A percentile compares a stretch with the other conserved stretches of the same genome.
Evolutionary conservation across 2,797 vertebrate genomes (phyloP).

Genomic region (Eulemur albifrons): DNA sequence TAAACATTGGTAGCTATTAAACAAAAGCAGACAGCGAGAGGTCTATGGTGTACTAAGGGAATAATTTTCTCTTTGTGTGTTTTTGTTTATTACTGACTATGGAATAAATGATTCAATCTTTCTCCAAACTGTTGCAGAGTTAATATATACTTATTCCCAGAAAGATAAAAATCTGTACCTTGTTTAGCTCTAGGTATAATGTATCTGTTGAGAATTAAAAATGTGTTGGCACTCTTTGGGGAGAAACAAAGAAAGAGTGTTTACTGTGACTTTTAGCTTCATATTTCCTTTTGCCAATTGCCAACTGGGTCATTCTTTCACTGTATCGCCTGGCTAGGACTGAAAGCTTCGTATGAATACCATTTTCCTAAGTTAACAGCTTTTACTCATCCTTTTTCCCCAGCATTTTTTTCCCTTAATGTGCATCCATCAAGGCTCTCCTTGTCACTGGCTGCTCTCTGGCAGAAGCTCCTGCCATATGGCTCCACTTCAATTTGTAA

Average conservation of each 20-base stretch:
- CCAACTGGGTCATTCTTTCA: slow-evolving; percentile 46
- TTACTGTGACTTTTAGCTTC: slow-evolving; percentile 71
- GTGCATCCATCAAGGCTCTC: slow-evolving; percentile 4
- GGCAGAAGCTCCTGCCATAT: neutral
- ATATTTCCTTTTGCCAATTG: slow-evolving; percentile 53
- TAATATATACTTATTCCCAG: slow-evolving; percentile 50
- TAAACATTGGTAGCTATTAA: slow-evolving; percentile 70
- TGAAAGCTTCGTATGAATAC: slow-evolving; percentile 7
- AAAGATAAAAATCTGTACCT: slow-evolving; percentile 77
- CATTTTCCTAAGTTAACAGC: slow-evolving; percentile 16
- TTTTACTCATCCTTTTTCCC: neutral
- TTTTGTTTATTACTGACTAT: slow-evolving; percentile 63
- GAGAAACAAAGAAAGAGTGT: slow-evolving; percentile 68
- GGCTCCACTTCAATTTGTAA: slow-evolving; percentile 38
- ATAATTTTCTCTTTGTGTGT: slow-evolving; percentile 62
- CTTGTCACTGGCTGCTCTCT: slow-evolving; percentile 26
- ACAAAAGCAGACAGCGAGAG: slow-evolving; percentile 62
- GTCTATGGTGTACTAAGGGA: slow-evolving; percentile 10
- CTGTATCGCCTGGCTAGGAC: neutral
- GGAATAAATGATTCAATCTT: slow-evolving; percentile 51
- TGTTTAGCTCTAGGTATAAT: slow-evolving; percentile 75
- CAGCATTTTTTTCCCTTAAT: neutral
- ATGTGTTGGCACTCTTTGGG: slow-evolving; percentile 69
- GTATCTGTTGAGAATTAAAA: slow-evolving; percentile 78
- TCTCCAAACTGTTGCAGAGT: slow-evolving; percentile 48